These are phyloP conservation scores for Capreolus pygargus DNA, from an alignment of 2,113 vertebrate genomes.

Conservation along the genomic window DNA sequence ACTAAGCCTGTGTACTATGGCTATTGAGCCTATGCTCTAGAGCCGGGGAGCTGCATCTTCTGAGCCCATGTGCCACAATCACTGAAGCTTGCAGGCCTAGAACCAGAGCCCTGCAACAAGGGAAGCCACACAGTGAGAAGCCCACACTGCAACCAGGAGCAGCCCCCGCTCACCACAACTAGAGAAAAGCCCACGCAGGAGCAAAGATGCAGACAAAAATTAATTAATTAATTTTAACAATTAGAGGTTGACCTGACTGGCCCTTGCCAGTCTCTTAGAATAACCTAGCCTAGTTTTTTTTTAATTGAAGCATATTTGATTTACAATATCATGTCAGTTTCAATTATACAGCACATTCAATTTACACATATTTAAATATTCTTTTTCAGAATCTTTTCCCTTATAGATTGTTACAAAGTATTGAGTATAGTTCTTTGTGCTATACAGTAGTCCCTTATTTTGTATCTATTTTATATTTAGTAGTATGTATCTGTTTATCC, in stretches of 20 bases:
- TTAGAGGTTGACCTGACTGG: not conserved
- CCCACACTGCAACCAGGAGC: rapidly evolving
- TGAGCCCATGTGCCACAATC: not conserved
- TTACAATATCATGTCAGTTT: not conserved
- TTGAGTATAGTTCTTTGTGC: not conserved
- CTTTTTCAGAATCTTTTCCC: not conserved
- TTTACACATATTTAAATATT: not conserved
- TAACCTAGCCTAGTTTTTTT: not conserved
- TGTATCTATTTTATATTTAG: not conserved
- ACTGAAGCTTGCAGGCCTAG: not conserved
- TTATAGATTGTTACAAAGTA: not conserved
- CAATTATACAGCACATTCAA: not conserved
- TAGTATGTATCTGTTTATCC: not conserved
- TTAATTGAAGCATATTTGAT: not conserved
- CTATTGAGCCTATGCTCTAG: not conserved
- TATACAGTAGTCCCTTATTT: not conserved
- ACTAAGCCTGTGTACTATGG: not conserved
- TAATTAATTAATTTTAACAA: not conserved
- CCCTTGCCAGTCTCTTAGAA: not conserved
- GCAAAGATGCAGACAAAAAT: not conserved
- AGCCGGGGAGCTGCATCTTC: not conserved
- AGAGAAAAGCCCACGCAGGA: not conserved
- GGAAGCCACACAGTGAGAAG: not conserved
- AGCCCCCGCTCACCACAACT: not conserved
- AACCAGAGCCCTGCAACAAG: not conserved